Base-by-base conservation (phyloP, 2,888 invertebrate genomes). In the Macaria liturata region DNA sequence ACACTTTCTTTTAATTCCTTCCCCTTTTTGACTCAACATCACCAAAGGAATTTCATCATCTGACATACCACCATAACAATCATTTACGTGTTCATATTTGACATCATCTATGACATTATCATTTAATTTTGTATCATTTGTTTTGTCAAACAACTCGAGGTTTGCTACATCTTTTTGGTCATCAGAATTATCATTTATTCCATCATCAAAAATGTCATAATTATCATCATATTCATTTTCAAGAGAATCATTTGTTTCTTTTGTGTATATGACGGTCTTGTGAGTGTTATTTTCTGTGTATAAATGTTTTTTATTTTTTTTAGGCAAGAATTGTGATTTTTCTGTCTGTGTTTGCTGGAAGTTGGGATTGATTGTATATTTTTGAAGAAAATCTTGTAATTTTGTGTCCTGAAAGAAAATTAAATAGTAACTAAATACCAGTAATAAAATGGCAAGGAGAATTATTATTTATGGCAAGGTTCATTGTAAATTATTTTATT, bases 1-100 rank as follows among this genome's bases (percentile, higher is more conserved):
- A 56, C 48, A 66, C 56, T 52, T 70, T 4, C 60, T 59, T 56
- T 56, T 58, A 6, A 34, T 50, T 50, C 58, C 60, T 57, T 52
- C 56, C 4, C 30, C 31, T 0, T 4, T 49, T 0, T 61, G 60
- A 32, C 69, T 72, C 3, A 78, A 51, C 66, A 74, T 64, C 9
- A 71, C 66, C 0, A 76, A 43, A 0, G 81, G 82, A 37, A 76
- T 9, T 44, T 81, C 78, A 65, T 80, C 79, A 48, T 72, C 51
- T 8, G 42, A 42, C 9, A 3, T n/a, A 31, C 37, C 37, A 9
- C 1, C 69, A 58, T 70, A 66, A 59, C 70, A n/a, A 9, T 68
- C 7, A n/a, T 46, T 30, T 42, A 6, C 4, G 31, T 46, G 3
- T 34, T 56, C 31, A 43, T 55, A 39, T 4, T 50, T 44, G 9